A percentile compares a stretch with the other conserved stretches of the same genome.
These are phyloP conservation scores for Bucco capensis DNA, from an alignment of 2,113 vertebrate species.

Conservation along the genomic window DNA sequence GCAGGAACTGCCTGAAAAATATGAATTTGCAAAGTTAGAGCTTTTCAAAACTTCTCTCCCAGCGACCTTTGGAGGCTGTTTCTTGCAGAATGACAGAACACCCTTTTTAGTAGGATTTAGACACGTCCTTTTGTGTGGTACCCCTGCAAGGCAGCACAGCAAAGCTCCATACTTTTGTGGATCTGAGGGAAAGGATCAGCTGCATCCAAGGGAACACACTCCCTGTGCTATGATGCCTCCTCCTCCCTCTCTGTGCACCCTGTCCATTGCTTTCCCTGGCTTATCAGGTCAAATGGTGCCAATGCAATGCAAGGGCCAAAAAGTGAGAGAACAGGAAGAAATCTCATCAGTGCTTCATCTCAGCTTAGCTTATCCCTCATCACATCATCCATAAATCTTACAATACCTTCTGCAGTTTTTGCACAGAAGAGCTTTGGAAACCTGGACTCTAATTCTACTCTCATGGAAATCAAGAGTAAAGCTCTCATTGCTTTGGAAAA, in stretches of 20 bases:
- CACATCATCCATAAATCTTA: background rate
- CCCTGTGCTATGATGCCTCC: background rate
- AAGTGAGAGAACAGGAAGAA: background rate
- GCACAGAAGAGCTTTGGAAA: background rate
- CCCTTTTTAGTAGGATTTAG: background rate
- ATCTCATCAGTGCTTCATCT: background rate
- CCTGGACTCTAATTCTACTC: background rate
- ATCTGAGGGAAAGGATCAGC: background rate
- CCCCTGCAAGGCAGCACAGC: background rate
- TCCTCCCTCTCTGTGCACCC: background rate
- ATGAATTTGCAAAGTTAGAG: background rate
- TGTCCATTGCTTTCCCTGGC: background rate
- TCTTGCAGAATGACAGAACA: background rate
- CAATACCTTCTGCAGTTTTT: background rate
- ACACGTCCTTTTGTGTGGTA: background rate
- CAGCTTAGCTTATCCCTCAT: background rate
- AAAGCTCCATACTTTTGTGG: background rate
- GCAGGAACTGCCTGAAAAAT: background rate
- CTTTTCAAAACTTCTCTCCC: background rate
- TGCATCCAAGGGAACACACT: background rate
- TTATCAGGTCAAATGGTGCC: background rate
- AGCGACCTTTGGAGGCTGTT: background rate
- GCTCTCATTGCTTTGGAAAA: background rate
- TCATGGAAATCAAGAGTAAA: background rate
- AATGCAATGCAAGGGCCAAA: background rate